Percentiles rank a stretch among this genome's conserved stretches.
These are phyloP conservation scores for Sinocyclocheilus anshuiensis DNA, from an alignment of 2,113 vertebrate species.

Conservation along the genomic window DNA sequence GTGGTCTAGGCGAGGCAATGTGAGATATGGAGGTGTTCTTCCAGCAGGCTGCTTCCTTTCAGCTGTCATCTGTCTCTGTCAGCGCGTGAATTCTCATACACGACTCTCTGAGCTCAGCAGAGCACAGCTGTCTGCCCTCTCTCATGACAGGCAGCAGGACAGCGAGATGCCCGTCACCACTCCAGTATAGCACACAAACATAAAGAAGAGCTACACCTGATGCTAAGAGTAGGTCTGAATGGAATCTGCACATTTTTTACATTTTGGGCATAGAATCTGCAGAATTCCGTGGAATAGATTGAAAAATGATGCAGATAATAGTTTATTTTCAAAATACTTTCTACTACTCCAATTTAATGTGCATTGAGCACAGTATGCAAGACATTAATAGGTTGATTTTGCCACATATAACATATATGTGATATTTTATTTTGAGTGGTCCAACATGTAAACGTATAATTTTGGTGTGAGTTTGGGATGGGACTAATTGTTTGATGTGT, in stretches of 20 bases:
- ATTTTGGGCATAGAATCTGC: not conserved
- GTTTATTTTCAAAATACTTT: not conserved
- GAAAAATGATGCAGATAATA: no score
- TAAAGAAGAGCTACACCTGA: not conserved
- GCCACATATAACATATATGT: no score
- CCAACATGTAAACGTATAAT: no score
- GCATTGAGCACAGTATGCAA: not conserved
- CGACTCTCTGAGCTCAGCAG: not conserved
- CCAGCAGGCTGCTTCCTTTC: constrained; percentile 23
- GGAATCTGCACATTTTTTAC: not conserved
- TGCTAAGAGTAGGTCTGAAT: not conserved
- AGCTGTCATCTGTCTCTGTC: constrained; percentile 29
- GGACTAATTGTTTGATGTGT: no score
- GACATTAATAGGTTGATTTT: no score
- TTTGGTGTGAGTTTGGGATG: no score
- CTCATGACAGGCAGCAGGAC: constrained; percentile 31
- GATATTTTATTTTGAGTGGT: no score
- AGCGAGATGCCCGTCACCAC: not conserved
- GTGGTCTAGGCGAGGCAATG: not conserved
- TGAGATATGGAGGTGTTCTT: constrained; percentile 23
- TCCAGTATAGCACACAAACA: not conserved
- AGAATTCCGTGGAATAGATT: not conserved
- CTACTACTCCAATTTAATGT: not conserved
- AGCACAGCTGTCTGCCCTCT: constrained; percentile 33
- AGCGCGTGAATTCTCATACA: constrained; percentile 17